Conservation (phyloP, 2,113 vertebrate species). For the Podarcis muralis region DNA sequence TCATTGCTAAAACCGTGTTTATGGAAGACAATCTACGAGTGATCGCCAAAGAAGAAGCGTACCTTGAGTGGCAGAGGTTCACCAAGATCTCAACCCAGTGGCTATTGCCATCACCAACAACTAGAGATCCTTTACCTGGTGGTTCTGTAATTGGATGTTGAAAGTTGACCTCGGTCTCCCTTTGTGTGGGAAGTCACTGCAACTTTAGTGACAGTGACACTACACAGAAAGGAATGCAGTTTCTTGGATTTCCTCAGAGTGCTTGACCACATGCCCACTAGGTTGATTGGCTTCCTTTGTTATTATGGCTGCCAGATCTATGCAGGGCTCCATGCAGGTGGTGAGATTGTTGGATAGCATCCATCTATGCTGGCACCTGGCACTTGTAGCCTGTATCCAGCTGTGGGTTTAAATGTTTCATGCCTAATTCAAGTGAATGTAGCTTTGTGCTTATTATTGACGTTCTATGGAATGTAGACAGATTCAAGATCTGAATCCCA, state of each 20-base stretch:
- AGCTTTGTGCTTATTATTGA: constrained; percentile 13
- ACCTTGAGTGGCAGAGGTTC: too few species aligned
- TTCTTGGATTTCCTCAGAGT: background rate
- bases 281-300: background rate
- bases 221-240: accelerated
- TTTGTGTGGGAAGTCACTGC: constrained; percentile 3
- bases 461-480: background rate
- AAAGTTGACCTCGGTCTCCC: background rate
- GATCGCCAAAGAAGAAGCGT: too few species aligned
- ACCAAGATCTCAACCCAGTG: too few species aligned
- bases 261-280: background rate
- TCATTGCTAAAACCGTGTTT: too few species aligned
- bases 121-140: too few species aligned
- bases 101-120: too few species aligned
- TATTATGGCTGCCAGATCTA: constrained; percentile 1
- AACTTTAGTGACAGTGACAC: background rate
- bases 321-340: background rate
- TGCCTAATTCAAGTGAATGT: background rate
- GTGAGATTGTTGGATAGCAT: background rate
- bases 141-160: background rate
- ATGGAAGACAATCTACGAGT: too few species aligned
- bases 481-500: background rate
- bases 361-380: background rate
- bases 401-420: constrained; percentile 5
- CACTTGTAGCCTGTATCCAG: background rate